Evolutionary conservation across 1,140 invertebrate genomes (phyloP), one percentile per base, ranked within the genome.

Genomic region (Drosophila rhopaloa): DNA sequence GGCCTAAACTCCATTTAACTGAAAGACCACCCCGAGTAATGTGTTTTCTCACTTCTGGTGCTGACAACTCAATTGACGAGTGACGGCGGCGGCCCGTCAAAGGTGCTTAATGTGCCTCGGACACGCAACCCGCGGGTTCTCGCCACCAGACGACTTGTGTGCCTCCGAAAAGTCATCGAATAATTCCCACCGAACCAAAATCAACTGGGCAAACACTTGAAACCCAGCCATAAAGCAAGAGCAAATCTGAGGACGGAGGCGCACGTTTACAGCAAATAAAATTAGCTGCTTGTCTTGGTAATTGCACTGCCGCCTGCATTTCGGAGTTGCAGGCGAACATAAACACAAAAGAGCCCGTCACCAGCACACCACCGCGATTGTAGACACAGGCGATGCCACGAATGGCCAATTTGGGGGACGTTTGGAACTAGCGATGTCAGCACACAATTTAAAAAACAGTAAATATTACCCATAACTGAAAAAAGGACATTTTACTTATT

Each of bases 211-310:
- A 56, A 56, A 46, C 57, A 29, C 55, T 41, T 50, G 40, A 58
- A 50, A 13, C 63, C 35, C 9, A 63, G 46, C 46, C 65, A 47
- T 43, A 63, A 56, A 35, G 24, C 60, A 53, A 58, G 19, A 47
- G 46, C 48, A 58, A 62, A 50, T 47, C 57, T 53, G 13, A 38
- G 59, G 79, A 80, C 60, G 48, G 35, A 78, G 79, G 83, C 74
- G 79, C 82, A 86, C 82, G 81, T 85, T 86, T 81, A 70, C 78
- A 81, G 81, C 82, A 85, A 85, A 85, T 81, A 86, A 85, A 85
- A 85, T 85, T 85, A 85, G 82, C 82, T 86, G 81, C 81, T 76
- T 85, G 81, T 86, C 82, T 85, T 81, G 78, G 82, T 85, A 85
- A 85, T 85, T 86, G 81, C 78, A 50, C 27, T 58, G 68, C 66